phyloP scores from a whole-genome alignment of 2,888 invertebrate genomes.

The Lithophane leautieri region DNA sequence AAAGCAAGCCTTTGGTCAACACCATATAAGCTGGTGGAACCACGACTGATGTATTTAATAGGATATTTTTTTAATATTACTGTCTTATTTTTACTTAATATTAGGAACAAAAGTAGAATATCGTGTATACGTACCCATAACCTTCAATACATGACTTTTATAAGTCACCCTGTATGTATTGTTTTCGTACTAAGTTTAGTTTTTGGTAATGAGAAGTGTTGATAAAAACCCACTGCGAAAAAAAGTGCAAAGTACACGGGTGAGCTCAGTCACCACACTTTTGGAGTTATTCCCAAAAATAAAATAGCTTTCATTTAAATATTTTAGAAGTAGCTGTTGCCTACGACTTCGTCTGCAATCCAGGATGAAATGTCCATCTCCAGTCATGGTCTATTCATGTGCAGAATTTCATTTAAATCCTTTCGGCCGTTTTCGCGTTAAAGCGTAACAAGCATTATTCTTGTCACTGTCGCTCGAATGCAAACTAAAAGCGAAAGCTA shows the following conservation, averaged over 20 bases:
- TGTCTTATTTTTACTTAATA: not conserved
- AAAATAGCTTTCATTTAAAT: not conserved
- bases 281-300: not conserved
- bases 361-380: too few species aligned
- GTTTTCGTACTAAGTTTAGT: not conserved
- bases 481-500: too few species aligned
- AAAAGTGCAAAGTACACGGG: not conserved
- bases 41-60: not conserved
- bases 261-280: not conserved
- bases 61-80: not conserved
- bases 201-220: not conserved
- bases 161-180: not conserved
- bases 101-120: not conserved
- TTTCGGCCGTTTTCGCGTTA: too few species aligned
- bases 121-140: not conserved
- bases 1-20: not conserved
- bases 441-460: too few species aligned
- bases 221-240: not conserved
- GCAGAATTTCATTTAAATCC: too few species aligned
- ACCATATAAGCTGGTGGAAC: not conserved
- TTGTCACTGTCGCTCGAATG: too few species aligned
- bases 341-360: too few species aligned
- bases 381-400: too few species aligned
- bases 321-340: not conserved
- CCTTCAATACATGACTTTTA: not conserved